These are phyloP conservation scores for Eulithis prunata DNA, from an alignment of 2,888 invertebrate species.

Conservation along the genomic window DNA sequence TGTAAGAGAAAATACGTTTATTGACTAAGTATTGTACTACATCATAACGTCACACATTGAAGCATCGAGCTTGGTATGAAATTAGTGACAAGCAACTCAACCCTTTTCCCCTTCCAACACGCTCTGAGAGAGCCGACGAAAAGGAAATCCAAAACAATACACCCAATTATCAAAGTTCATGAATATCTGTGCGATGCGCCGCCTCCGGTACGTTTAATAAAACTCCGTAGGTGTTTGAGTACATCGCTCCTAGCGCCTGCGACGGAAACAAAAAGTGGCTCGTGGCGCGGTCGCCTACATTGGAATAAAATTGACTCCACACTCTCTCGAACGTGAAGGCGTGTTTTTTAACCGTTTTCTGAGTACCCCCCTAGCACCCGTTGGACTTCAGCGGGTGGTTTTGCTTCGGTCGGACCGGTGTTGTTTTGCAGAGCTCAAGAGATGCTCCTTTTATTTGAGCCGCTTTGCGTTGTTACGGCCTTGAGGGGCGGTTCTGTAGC, in stretches of 20 bases:
- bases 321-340: conserved; percentile 83
- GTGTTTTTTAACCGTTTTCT: conserved; percentile 77
- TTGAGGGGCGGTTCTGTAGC: conserved; percentile 75
- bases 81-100: conserved; percentile 2
- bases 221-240: conserved; percentile 81
- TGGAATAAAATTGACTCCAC: conserved; percentile 85
- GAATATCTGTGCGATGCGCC: conserved; percentile 40
- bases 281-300: conserved; percentile 83
- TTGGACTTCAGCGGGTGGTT: conserved; percentile 83
- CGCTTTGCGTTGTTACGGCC: conserved; percentile 77
- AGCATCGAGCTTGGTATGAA: not conserved
- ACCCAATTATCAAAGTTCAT: conserved; percentile 45
- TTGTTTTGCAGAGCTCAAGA: conserved; percentile 84
- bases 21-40: too few species aligned
- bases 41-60: too few species aligned
- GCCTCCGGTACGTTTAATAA: conserved; percentile 70
- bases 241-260: conserved; percentile 80
- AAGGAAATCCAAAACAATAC: conserved; percentile 44
- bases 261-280: conserved; percentile 82
- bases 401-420: conserved; percentile 81
- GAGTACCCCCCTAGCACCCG: conserved; percentile 60
- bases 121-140: conserved; percentile 31
- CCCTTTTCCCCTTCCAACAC: conserved; percentile 10
- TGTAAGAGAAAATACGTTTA: too few species aligned
- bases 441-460: conserved; percentile 82